Conservation (phyloP, 2,113 vertebrate species). For the Apus apus region DNA sequence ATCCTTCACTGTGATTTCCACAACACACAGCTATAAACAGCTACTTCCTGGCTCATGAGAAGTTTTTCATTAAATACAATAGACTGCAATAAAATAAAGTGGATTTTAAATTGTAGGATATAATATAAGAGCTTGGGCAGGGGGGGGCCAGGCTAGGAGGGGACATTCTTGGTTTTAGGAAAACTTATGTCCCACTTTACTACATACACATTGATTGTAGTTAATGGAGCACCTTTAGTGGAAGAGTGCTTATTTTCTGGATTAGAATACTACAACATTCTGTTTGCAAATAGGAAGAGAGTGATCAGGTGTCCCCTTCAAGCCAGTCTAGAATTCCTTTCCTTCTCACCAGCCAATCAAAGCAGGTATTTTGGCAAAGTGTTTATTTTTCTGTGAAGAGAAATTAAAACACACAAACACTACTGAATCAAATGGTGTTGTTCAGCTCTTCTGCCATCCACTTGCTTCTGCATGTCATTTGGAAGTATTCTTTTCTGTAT, state of each 20-base stretch:
- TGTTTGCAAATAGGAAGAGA: not conserved
- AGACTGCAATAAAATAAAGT: constrained; percentile 48
- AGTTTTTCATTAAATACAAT: constrained; percentile 73
- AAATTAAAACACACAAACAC: not conserved
- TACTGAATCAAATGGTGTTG: not conserved
- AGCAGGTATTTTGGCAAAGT: not conserved
- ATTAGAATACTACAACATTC: not conserved
- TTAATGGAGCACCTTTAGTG: not conserved
- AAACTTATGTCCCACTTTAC: not conserved
- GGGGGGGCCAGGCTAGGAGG: not conserved
- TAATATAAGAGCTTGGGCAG: not conserved
- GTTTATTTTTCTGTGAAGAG: not conserved
- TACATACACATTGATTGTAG: not conserved
- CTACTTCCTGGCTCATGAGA: constrained; percentile 66
- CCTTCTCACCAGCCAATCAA: not conserved
- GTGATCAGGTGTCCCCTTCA: not conserved
- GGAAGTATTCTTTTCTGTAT: not conserved
- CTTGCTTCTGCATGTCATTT: not conserved
- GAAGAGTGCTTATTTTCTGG: not conserved
- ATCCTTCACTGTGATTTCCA: constrained; percentile 74
- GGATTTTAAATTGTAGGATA: constrained; percentile 62
- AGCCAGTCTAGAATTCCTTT: not conserved
- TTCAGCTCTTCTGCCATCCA: not conserved
- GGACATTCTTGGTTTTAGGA: not conserved
- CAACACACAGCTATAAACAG: constrained; percentile 71